Conservation (phyloP, 1,140 invertebrate species). For the Sarcophaga bullata region DNA sequence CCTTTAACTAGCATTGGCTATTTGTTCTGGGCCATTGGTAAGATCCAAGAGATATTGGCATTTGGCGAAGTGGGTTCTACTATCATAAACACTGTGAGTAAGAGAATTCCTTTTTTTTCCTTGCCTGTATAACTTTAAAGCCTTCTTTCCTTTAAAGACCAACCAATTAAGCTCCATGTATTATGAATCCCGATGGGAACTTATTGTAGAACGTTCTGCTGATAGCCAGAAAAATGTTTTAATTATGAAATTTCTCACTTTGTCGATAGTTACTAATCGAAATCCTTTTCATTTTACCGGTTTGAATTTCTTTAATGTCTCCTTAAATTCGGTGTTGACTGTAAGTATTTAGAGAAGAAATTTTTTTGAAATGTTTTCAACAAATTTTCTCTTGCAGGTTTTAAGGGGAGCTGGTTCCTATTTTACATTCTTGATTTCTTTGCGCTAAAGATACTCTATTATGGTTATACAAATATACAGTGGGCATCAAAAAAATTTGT, state of each 20-base stretch:
- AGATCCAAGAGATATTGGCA: slow-evolving; percentile 40
- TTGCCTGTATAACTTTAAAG: not conserved
- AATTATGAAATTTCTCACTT: slow-evolving; percentile 32
- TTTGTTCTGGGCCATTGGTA: slow-evolving; percentile 41
- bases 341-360: slow-evolving; percentile 16
- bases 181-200: slow-evolving; percentile 43
- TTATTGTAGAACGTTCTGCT: slow-evolving; percentile 15
- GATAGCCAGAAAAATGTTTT: slow-evolving; percentile 35
- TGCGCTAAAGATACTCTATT: slow-evolving; percentile 10
- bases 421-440: slow-evolving; percentile 42
- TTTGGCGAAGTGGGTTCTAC: slow-evolving; percentile 34
- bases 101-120: slow-evolving; percentile 4
- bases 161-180: slow-evolving; percentile 42
- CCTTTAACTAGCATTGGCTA: slow-evolving; percentile 36
- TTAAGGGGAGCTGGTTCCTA: slow-evolving; percentile 43
- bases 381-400: slow-evolving; percentile 19
- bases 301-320: slow-evolving; percentile 44
- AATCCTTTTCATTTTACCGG: slow-evolving; percentile 42
- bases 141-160: slow-evolving; percentile 12
- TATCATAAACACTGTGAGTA: slow-evolving; percentile 34
- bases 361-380: not conserved
- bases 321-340: slow-evolving; percentile 24
- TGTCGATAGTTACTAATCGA: slow-evolving; percentile 36
- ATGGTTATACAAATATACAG: too few relatives aligned
- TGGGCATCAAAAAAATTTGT: too few relatives aligned